phyloP scores from a whole-genome alignment of 2,113 vertebrate genomes.

The Colius striatus region DNA sequence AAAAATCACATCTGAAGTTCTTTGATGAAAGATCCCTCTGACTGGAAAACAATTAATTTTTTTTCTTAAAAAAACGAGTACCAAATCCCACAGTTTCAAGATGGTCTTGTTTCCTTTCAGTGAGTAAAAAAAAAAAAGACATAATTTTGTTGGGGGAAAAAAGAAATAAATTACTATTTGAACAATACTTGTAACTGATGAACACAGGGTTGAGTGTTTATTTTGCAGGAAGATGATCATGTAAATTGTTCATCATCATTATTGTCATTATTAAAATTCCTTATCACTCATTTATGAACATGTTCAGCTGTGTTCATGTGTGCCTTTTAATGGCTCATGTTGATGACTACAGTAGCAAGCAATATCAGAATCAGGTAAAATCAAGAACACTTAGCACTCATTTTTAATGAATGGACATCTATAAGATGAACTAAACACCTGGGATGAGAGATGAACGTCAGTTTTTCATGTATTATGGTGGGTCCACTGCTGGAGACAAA shows the following conservation, averaged over 20 bases:
- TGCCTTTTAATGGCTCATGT: not conserved
- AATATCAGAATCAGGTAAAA: not conserved
- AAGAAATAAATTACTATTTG: not conserved
- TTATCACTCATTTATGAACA: not conserved
- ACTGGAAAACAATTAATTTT: conserved; percentile 13
- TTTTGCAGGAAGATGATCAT: not conserved
- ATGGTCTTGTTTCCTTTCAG: conserved; percentile 26
- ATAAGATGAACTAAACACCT: not conserved
- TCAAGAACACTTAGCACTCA: not conserved
- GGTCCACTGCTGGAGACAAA: not conserved
- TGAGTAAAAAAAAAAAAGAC: not conserved
- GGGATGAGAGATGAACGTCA: not conserved
- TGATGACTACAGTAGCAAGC: not conserved
- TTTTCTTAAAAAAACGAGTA: conserved; percentile 4
- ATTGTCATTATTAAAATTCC: not conserved
- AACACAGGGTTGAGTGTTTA: not conserved
- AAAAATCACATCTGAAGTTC: conserved; percentile 47
- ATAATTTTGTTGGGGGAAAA: not conserved
- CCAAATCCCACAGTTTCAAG: conserved; percentile 33
- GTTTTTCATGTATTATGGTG: not conserved
- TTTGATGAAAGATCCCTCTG: conserved; percentile 7
- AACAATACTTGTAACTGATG: not conserved
- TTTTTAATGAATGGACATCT: not conserved
- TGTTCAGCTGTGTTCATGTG: not conserved
- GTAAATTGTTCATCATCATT: not conserved